Evolutionary conservation across 2,888 invertebrate genomes (phyloP).

Genomic region (Dynastes grantii): DNA sequence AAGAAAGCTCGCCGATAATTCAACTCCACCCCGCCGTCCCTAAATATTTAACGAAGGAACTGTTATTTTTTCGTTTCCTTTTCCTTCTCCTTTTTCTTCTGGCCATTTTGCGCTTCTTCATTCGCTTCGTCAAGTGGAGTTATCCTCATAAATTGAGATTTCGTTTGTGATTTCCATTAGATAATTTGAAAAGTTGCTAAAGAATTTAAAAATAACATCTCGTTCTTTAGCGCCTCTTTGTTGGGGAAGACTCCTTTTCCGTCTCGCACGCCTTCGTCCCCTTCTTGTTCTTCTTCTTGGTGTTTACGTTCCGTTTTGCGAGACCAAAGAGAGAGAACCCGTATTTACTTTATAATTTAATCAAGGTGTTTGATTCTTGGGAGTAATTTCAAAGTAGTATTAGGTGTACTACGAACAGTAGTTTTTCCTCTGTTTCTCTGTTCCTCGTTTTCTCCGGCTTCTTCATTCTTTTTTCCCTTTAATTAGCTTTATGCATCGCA

Average conservation of each 20-base stretch:
- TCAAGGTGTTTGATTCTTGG: slow-evolving; percentile 46
- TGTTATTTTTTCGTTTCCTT: slow-evolving; percentile 37
- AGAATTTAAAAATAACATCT: slow-evolving; percentile 50
- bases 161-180: slow-evolving; percentile 54
- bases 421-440: neutral
- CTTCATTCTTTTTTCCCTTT: neutral
- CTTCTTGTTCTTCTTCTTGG: neutral
- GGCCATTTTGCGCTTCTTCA: slow-evolving; percentile 16
- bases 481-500: slow-evolving; percentile 17
- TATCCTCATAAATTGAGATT: slow-evolving; percentile 53
- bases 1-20: slow-evolving; percentile 28
- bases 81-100: slow-evolving; percentile 8
- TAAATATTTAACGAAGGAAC: slow-evolving; percentile 52
- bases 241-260: neutral
- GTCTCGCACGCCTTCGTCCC: neutral
- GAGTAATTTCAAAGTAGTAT: slow-evolving; percentile 7
- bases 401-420: neutral
- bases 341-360: slow-evolving; percentile 50
- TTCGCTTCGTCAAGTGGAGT: slow-evolving; percentile 18
- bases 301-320: slow-evolving; percentile 27
- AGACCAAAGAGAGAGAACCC: slow-evolving; percentile 6
- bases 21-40: slow-evolving; percentile 31
- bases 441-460: neutral
- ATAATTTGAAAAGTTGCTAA: slow-evolving; percentile 53
- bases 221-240: slow-evolving; percentile 15